phyloP scores from a whole-genome alignment of 2,888 invertebrate species.

The Spisula solida region DNA sequence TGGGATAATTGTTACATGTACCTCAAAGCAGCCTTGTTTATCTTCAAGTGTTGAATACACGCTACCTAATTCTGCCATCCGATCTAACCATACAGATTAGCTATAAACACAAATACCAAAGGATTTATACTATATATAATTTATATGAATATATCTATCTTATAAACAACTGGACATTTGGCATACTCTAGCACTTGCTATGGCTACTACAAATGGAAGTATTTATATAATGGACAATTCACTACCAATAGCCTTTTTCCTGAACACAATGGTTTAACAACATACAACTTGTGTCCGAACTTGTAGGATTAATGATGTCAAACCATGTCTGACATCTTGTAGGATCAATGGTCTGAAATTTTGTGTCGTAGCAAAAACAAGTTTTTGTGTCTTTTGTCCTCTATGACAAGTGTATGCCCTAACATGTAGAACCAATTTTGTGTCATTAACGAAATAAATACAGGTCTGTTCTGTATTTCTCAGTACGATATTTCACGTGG shows the following conservation, averaged over 20 bases:
- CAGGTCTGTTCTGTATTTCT: neutral
- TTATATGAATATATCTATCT: neutral
- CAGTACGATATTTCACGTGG: constrained; percentile 57
- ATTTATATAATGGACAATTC: neutral
- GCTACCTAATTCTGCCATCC: too few species aligned
- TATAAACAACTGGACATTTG: constrained; percentile 18
- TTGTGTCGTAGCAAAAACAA: neutral
- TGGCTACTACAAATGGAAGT: constrained; percentile 20
- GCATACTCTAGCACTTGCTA: constrained; percentile 34
- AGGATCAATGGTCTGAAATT: neutral
- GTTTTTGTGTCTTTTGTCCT: neutral
- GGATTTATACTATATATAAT: too few species aligned
- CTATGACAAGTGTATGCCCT: neutral
- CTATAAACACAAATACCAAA: too few species aligned
- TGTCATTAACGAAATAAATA: neutral
- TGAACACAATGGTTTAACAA: constrained; percentile 23
- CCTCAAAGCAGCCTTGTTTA: too few species aligned
- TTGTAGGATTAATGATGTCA: neutral
- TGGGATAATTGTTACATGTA: too few species aligned
- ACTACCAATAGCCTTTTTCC: neutral
- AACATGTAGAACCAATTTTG: neutral
- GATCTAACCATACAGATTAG: too few species aligned
- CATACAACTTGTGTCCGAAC: constrained; percentile 20
- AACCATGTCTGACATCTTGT: neutral
- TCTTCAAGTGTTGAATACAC: too few species aligned